Evolutionary conservation across 2,113 vertebrate species (phyloP).

Genomic region (Telmatochromis sp.): DNA sequence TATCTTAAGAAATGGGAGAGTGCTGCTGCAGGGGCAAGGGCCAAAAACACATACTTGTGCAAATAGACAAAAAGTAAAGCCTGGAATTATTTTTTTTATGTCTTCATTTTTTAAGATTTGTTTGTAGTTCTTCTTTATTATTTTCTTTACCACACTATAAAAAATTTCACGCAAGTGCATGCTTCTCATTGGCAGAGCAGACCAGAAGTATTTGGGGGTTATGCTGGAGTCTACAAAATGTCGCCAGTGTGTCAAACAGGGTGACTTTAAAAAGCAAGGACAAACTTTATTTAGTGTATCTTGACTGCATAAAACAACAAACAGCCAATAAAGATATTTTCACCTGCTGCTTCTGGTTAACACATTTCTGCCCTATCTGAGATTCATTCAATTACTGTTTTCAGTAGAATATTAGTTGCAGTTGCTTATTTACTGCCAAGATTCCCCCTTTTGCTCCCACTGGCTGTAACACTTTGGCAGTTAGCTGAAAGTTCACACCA

Average conservation of each 20-base stretch:
- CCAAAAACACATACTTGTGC: not conserved
- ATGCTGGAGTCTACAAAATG: not conserved
- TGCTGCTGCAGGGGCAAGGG: not conserved
- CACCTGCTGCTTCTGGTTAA: not conserved
- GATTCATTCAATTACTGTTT: not conserved
- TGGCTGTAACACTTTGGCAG: constrained; percentile 6
- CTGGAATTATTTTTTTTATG: not conserved
- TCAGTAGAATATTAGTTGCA: not conserved
- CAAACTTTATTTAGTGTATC: not conserved
- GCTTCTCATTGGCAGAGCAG: not conserved
- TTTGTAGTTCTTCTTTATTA: not conserved
- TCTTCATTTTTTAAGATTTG: not conserved
- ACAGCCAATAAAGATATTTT: not conserved
- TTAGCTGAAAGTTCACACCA: constrained; percentile 46
- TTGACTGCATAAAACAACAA: not conserved
- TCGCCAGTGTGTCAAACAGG: not conserved
- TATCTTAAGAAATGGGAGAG: not conserved
- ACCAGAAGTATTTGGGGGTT: not conserved
- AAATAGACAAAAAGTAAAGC: not conserved
- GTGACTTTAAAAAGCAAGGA: not conserved
- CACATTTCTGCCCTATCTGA: not conserved
- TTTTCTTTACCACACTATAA: not conserved
- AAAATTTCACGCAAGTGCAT: not conserved
- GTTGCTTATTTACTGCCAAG: constrained; percentile 5
- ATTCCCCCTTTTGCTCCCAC: not conserved